Conservation (phyloP, 2,797 vertebrate genomes). For the Gallinago nigripennis region DNA sequence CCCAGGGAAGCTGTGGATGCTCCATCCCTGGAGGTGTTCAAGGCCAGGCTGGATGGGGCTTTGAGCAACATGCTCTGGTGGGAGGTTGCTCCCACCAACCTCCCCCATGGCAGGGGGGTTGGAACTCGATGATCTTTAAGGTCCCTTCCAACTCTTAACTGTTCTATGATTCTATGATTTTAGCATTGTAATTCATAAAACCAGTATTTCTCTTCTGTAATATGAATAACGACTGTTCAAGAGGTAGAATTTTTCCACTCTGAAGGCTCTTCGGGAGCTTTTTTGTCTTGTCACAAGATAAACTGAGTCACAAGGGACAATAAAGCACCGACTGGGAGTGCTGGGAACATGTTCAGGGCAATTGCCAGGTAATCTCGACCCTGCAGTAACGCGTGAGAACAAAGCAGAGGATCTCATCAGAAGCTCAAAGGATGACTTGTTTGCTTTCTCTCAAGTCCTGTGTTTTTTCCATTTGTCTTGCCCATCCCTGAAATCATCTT, state of each 20-base stretch:
- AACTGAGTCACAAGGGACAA: neutral
- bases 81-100: neutral
- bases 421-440: neutral
- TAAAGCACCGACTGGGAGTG: accelerated
- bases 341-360: neutral
- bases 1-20: too few relatives aligned
- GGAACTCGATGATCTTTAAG: too few relatives aligned
- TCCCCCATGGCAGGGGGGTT: neutral
- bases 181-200: neutral
- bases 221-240: neutral
- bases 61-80: neutral
- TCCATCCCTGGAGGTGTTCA: too few relatives aligned
- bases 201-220: neutral
- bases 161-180: neutral
- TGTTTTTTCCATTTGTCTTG: neutral
- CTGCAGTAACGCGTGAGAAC: neutral
- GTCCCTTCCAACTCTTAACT: too few relatives aligned
- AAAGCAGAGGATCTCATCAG: neutral
- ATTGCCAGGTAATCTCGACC: accelerated
- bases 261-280: neutral
- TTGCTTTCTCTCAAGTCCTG: neutral
- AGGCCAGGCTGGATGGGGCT: too few relatives aligned
- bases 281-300: neutral
- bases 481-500: neutral
- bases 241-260: neutral